These are phyloP conservation scores for Nomada hirtipes DNA, from an alignment of 2,888 invertebrate genomes.

Conservation along the genomic window DNA sequence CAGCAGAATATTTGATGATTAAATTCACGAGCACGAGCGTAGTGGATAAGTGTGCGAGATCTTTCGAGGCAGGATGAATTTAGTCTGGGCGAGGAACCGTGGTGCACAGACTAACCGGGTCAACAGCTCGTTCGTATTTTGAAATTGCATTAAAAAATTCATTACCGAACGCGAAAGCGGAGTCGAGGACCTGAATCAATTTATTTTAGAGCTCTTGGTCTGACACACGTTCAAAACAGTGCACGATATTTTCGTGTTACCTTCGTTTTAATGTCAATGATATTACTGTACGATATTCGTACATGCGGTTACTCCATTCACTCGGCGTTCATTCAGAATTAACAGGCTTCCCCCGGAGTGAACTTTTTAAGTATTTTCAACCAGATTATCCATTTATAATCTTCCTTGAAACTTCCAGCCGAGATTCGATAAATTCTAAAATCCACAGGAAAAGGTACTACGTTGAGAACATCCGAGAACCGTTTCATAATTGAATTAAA, in stretches of 20 bases:
- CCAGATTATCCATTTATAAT: not conserved
- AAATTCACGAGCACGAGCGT: conserved; percentile 24
- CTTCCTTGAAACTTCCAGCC: not conserved
- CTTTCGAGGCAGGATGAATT: conserved; percentile 21
- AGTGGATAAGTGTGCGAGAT: conserved; percentile 12
- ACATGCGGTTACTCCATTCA: too few species aligned
- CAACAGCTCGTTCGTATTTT: conserved; percentile 49
- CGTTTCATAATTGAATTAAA: not conserved
- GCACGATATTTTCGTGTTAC: not conserved
- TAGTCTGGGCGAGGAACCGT: conserved; percentile 1
- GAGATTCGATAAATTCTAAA: not conserved
- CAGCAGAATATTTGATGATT: conserved; percentile 45
- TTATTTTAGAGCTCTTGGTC: not conserved
- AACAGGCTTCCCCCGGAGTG: too few species aligned
- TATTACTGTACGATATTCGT: too few species aligned
- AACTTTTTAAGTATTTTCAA: not conserved
- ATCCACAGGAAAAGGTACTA: not conserved
- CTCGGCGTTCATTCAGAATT: too few species aligned
- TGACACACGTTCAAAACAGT: not conserved
- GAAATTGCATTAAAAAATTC: conserved; percentile 38
- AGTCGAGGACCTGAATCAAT: not conserved
- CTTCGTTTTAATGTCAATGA: too few species aligned
- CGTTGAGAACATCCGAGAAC: not conserved
- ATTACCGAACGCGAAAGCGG: conserved; percentile 16
- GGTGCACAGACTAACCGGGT: conserved; percentile 44